Evolutionary conservation across 2,888 invertebrate species (phyloP), one percentile per base, ranked within the genome.

Genomic region (Eupelmus urozonus): DNA sequence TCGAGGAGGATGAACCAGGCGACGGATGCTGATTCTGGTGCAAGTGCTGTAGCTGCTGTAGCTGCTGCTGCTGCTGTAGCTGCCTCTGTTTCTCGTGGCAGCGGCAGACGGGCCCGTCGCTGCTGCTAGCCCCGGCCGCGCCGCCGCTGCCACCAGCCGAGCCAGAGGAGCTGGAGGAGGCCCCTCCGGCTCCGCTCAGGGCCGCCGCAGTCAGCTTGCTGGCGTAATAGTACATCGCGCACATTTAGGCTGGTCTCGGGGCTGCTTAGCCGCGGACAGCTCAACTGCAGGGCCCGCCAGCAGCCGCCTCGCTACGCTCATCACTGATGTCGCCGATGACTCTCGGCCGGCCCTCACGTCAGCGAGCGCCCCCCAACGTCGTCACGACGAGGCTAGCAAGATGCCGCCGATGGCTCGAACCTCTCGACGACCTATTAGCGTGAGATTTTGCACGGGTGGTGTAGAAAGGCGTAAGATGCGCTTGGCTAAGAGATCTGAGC

Each of bases 151-250:
- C 86, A 90, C 90, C 87, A 91, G 91, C 82, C 81, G 91, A 88
- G 82, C 25, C 23, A 1, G 74, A 62, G 67, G 60, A n/a, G n/a
- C n/a, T n/a, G n/a, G n/a, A 7, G 45, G 69, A 59, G 71, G 65
- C 27, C 20, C 91, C 91, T 81, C 91, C 92, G 91, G 93, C 91
- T 81, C 91, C 92, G 91, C 93, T 92, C 90, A 93, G 92, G 84
- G 93, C 89, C 86, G 90, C 92, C 88, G 93, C 93, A 89, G 93
- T 93, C 87, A 93, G 89, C 90, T 93, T 93, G 91, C 93, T 93
- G 87, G 93, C 93, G 91, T 93, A 93, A 89, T 93, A 93, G 91
- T 93, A 93, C 93, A 93, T 93, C 91, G 93, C 93, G 88, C 89
- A 89, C 89, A 89, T 89, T 88, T 88, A 34, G 3, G 9, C 3